Evolutionary conservation across 53 echinoderm and acorn worm species (phyloP).

Genomic region (Antedon mediterranea): DNA sequence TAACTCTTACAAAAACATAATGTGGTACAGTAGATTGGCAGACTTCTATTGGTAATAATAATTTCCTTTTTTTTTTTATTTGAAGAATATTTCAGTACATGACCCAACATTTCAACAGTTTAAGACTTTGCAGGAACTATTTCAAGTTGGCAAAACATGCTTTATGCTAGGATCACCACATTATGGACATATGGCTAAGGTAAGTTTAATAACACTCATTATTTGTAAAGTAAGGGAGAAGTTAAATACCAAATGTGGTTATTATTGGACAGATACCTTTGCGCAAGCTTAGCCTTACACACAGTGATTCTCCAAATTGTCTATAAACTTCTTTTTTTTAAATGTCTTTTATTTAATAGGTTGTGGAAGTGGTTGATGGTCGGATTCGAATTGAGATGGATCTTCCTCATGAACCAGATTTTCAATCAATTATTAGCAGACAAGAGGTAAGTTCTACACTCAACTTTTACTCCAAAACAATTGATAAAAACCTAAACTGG

Average conservation of each 20-base stretch:
- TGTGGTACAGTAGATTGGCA: too few relatives aligned
- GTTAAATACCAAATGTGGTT: too few relatives aligned
- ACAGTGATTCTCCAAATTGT: neutral
- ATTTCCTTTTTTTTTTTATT: neutral
- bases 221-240: too few relatives aligned
- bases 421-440: conserved; percentile 46
- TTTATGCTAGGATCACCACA: conserved; percentile 91
- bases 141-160: conserved; percentile 40
- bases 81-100: conserved; percentile 69
- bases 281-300: neutral
- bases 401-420: conserved; percentile 50
- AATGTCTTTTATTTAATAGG: conserved; percentile 11
- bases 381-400: conserved; percentile 54
- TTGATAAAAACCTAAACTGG: too few relatives aligned
- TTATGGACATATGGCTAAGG: conserved; percentile 79
- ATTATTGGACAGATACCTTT: too few relatives aligned
- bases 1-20: too few relatives aligned
- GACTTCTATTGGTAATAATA: too few relatives aligned
- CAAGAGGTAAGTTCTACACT: conserved; percentile 35
- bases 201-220: too few relatives aligned
- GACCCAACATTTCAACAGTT: conserved; percentile 86
- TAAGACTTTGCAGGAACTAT: conserved; percentile 84
- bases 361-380: conserved; percentile 36
- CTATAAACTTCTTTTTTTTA: too few relatives aligned
- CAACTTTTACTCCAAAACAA: too few relatives aligned